Evolutionary conservation across 2,888 invertebrate species (phyloP).

Genomic region (Drosophila subquinaria): DNA sequence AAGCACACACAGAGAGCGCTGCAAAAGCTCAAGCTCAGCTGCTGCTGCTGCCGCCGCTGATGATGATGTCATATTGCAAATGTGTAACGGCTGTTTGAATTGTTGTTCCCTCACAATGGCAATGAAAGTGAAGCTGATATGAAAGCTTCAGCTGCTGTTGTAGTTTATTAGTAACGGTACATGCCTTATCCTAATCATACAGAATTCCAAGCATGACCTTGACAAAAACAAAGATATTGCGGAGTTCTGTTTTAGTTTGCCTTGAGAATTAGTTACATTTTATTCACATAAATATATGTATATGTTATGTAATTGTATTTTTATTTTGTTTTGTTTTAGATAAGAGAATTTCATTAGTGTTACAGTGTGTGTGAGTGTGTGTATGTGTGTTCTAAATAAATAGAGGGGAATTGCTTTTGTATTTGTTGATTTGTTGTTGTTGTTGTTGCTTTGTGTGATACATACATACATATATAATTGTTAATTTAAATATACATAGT

Average conservation of each 20-base stretch:
- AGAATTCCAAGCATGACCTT: slow-evolving; percentile 43
- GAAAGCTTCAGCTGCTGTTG: slow-evolving; percentile 17
- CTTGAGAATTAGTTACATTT: slow-evolving; percentile 82
- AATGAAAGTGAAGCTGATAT: slow-evolving; percentile 47
- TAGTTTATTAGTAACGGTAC: slow-evolving; percentile 30
- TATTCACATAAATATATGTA: slow-evolving; percentile 81
- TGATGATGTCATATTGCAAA: slow-evolving; percentile 62
- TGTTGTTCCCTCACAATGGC: slow-evolving; percentile 19
- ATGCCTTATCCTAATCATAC: slow-evolving; percentile 56
- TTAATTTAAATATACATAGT: slow-evolving; percentile 74
- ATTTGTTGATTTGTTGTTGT: slow-evolving; percentile 27
- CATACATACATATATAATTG: slow-evolving; percentile 53
- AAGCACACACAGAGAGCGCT: slow-evolving; percentile 23
- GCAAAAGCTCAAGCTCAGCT: slow-evolving; percentile 49
- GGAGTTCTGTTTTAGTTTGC: slow-evolving; percentile 58
- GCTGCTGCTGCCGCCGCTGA: slow-evolving; percentile 1
- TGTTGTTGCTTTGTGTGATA: slow-evolving; percentile 54
- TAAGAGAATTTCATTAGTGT: slow-evolving; percentile 70
- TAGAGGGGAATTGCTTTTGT: slow-evolving; percentile 75
- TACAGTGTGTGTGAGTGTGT: slow-evolving; percentile 39
- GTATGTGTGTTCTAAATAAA: slow-evolving; percentile 71
- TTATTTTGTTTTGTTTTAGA: slow-evolving; percentile 50
- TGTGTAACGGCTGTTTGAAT: slow-evolving; percentile 55
- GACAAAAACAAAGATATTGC: slow-evolving; percentile 32
- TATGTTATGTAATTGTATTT: slow-evolving; percentile 65